These are phyloP conservation scores for Latrodectus geometricus DNA, from an alignment of 1,140 invertebrate species.

Conservation along the genomic window DNA sequence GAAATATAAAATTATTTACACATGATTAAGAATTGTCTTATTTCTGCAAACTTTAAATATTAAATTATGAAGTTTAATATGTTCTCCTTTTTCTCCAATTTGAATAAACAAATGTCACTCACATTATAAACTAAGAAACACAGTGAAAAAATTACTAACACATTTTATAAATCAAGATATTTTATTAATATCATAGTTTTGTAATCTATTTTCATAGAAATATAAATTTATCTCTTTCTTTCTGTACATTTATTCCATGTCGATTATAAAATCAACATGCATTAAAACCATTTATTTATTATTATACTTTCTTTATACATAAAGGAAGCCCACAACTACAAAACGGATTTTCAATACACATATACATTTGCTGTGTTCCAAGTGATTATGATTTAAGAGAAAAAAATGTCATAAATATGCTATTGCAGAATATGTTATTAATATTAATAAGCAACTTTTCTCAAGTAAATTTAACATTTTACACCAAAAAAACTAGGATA, in stretches of 20 bases:
- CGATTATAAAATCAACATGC: not conserved
- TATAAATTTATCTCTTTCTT: not conserved
- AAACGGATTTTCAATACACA: not conserved
- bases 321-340: not conserved
- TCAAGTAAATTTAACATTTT: not conserved
- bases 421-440: not conserved
- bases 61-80: too few species aligned
- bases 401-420: not conserved
- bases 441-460: not conserved
- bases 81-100: too few species aligned
- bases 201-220: not conserved
- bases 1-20: too few species aligned
- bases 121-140: too few species aligned
- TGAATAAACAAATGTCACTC: too few species aligned
- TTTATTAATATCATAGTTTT: constrained; percentile 1
- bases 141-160: too few species aligned
- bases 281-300: not conserved
- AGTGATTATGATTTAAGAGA: not conserved
- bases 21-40: too few species aligned
- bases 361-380: not conserved
- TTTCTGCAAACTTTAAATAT: too few species aligned
- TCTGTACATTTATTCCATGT: not conserved
- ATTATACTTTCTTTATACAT: not conserved
- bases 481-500: not conserved
- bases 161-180: not conserved